A percentile compares a stretch with the other conserved stretches of the same genome.
Conservation (phyloP, 2,888 invertebrate genomes). For the Morpho achilles region DNA sequence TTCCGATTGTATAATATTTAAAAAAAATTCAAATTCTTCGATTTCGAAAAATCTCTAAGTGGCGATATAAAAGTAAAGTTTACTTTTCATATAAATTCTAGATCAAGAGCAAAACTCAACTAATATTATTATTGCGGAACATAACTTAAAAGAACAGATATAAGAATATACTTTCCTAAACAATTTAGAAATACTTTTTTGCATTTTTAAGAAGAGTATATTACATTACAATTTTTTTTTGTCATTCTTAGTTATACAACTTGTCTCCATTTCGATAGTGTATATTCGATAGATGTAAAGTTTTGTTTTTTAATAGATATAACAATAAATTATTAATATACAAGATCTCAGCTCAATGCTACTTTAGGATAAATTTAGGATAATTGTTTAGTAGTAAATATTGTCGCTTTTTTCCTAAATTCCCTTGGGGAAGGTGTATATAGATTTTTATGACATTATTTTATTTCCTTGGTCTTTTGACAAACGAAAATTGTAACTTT, state of each 20-base stretch:
- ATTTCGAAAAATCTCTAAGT: too few relatives aligned
- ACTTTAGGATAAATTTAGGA: conserved; percentile 61
- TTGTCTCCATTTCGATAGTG: conserved; percentile 12
- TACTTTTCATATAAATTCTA: too few relatives aligned
- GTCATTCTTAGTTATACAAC: neutral
- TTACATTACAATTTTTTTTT: neutral
- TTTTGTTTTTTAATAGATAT: conserved; percentile 29
- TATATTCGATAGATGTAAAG: conserved; percentile 33
- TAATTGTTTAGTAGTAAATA: conserved; percentile 58
- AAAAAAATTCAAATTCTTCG: too few relatives aligned
- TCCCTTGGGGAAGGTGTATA: conserved; percentile 45
- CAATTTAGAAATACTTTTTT: too few relatives aligned
- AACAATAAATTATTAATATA: conserved; percentile 56
- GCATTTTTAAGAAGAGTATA: too few relatives aligned
- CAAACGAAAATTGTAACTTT: neutral
- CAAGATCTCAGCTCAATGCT: conserved; percentile 79
- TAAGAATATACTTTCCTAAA: too few relatives aligned
- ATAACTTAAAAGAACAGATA: too few relatives aligned
- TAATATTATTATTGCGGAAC: too few relatives aligned
- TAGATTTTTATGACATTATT: conserved; percentile 11
- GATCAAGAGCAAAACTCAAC: too few relatives aligned
- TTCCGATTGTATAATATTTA: too few relatives aligned
- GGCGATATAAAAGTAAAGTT: too few relatives aligned
- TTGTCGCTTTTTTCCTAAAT: conserved; percentile 59
- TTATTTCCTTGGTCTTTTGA: conserved; percentile 17